phyloP scores from a whole-genome alignment of 1,140 invertebrate species.

The Bombus waltoni region DNA sequence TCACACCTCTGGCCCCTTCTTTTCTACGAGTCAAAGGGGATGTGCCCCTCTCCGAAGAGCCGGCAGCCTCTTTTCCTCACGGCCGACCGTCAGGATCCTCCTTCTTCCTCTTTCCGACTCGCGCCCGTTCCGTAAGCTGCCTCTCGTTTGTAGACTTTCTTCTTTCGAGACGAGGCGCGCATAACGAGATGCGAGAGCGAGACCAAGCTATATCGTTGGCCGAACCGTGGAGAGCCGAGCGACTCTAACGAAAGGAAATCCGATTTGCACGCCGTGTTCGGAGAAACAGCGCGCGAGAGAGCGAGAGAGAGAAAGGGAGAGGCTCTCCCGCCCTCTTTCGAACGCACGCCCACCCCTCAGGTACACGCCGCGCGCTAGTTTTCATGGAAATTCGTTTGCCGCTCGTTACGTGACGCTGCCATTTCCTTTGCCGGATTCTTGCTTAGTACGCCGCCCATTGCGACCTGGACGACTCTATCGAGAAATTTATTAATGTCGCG shows the following conservation, averaged over 20 bases:
- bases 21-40: constrained; percentile 37
- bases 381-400: constrained; percentile 46
- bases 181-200: constrained; percentile 65
- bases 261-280: constrained; percentile 62
- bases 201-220: constrained; percentile 22
- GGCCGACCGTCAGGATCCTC: constrained; percentile 39
- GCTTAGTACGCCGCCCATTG: background rate
- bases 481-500: background rate
- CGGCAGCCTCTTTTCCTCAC: constrained; percentile 17
- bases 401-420: constrained; percentile 46
- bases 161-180: constrained; percentile 50
- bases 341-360: constrained; percentile 33
- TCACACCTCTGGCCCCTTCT: constrained; percentile 73
- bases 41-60: background rate
- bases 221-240: constrained; percentile 35
- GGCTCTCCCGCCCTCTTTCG: constrained; percentile 30
- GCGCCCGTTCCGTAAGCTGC: constrained; percentile 59
- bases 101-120: constrained; percentile 57
- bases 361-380: constrained; percentile 12
- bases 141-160: constrained; percentile 65
- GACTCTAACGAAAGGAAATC: constrained; percentile 77
- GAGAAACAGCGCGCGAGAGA: background rate
- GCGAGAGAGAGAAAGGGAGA: background rate
- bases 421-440: constrained; percentile 19
- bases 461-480: background rate